Conservation (phyloP, 2,113 vertebrate species). For the Brevimyrus niger region DNA sequence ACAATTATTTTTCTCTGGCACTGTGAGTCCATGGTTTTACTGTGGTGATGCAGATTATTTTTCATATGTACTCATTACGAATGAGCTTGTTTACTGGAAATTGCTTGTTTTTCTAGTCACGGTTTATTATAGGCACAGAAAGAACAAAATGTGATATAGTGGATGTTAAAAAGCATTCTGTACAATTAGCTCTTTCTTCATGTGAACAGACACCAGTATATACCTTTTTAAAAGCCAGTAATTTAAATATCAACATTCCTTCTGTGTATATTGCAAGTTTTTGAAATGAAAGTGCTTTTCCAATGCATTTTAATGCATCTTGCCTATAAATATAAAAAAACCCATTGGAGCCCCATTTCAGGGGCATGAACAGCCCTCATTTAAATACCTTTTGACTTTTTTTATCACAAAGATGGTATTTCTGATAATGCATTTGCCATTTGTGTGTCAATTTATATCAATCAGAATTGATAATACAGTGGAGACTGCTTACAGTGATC, state of each 20-base stretch:
- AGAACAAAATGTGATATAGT: neutral
- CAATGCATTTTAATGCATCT: neutral
- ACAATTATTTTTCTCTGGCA: slow-evolving; percentile 14
- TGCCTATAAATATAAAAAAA: neutral
- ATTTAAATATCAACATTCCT: neutral
- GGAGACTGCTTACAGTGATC: too few species aligned
- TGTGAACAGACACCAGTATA: neutral
- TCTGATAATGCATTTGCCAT: neutral
- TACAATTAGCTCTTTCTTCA: neutral
- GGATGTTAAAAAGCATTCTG: neutral
- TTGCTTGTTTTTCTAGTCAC: slow-evolving; percentile 11
- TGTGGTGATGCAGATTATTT: slow-evolving; percentile 16
- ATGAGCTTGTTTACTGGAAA: slow-evolving; percentile 1
- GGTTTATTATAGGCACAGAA: neutral
- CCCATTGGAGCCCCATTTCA: neutral
- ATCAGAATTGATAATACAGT: neutral
- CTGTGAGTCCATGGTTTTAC: neutral
- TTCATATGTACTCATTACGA: slow-evolving; percentile 9
- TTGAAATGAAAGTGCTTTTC: neutral
- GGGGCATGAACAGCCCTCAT: neutral
- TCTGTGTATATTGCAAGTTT: neutral
- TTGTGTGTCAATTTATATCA: neutral
- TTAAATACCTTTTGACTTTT: neutral
- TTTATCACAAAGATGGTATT: neutral
- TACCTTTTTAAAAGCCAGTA: neutral